Conservation (phyloP, 2,797 vertebrate species). For the Scleropages formosus region DNA sequence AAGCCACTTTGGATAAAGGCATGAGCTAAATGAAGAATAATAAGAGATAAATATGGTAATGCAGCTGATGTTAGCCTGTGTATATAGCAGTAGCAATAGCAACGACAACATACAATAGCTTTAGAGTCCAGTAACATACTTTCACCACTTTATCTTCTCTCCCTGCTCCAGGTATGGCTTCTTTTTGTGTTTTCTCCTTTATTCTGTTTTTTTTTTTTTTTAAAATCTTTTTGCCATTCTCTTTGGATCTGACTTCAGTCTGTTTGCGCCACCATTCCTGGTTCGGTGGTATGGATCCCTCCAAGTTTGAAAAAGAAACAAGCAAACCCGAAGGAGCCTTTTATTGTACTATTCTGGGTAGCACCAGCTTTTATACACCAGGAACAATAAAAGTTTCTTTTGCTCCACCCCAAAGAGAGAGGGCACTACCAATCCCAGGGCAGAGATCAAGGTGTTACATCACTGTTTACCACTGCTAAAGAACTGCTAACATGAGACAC, state of each 20-base stretch:
- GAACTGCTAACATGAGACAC: not conserved
- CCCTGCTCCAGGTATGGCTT: not conserved
- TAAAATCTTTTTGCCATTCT: not conserved
- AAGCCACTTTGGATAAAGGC: no score
- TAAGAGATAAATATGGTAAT: no score
- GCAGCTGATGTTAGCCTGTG: no score
- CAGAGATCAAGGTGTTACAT: slow-evolving; percentile 47
- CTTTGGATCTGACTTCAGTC: not conserved
- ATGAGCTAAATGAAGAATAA: no score
- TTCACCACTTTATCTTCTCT: not conserved
- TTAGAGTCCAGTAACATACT: not conserved
- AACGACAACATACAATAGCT: no score
- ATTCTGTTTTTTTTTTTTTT: not conserved
- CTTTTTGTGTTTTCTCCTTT: not conserved
- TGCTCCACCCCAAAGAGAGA: slow-evolving; percentile 48
- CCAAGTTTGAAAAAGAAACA: slow-evolving; percentile 30
- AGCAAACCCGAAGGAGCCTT: slow-evolving; percentile 28
- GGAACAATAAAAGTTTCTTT: slow-evolving; percentile 40
- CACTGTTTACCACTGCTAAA: slow-evolving; percentile 36
- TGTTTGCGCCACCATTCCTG: slow-evolving; percentile 1
- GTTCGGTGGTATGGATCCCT: slow-evolving; percentile 12
- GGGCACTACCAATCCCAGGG: slow-evolving; percentile 50
- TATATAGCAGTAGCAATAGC: no score
- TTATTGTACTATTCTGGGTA: slow-evolving; percentile 62
- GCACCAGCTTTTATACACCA: slow-evolving; percentile 54